These are phyloP conservation scores for Lepus townsendii DNA, from an alignment of 2,797 vertebrate genomes.

Conservation along the genomic window DNA sequence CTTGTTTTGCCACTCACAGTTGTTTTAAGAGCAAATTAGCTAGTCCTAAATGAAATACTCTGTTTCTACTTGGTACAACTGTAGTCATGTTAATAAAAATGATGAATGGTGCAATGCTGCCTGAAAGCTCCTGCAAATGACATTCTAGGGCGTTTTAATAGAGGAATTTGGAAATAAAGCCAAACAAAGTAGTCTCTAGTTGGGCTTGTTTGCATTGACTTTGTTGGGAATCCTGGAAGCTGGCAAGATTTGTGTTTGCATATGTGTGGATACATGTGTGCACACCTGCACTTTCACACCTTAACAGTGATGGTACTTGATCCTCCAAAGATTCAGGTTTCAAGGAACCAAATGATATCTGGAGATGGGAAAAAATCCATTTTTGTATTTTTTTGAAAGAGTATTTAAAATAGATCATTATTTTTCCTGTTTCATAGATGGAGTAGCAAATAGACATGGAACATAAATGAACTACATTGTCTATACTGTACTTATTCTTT, in stretches of 20 bases:
- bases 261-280: neutral
- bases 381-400: constrained; percentile 4
- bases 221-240: constrained; percentile 25
- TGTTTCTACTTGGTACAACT: constrained; percentile 43
- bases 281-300: neutral
- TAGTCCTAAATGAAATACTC: constrained; percentile 52
- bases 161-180: neutral
- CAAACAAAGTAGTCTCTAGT: neutral
- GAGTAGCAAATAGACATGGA: constrained; percentile 17
- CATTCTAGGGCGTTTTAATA: neutral
- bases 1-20: constrained; percentile 63
- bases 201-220: constrained; percentile 35
- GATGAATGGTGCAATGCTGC: neutral
- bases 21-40: constrained; percentile 71
- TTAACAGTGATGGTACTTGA: neutral
- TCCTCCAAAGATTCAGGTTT: neutral
- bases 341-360: neutral
- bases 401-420: neutral
- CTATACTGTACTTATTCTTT: neutral
- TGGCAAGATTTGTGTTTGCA: neutral
- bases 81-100: neutral
- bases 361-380: neutral
- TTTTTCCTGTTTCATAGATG: constrained; percentile 17
- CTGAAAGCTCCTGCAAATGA: neutral
- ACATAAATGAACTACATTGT: neutral